These are phyloP conservation scores for Crocidura indochinensis DNA, from an alignment of 2,797 vertebrate genomes.

Conservation along the genomic window DNA sequence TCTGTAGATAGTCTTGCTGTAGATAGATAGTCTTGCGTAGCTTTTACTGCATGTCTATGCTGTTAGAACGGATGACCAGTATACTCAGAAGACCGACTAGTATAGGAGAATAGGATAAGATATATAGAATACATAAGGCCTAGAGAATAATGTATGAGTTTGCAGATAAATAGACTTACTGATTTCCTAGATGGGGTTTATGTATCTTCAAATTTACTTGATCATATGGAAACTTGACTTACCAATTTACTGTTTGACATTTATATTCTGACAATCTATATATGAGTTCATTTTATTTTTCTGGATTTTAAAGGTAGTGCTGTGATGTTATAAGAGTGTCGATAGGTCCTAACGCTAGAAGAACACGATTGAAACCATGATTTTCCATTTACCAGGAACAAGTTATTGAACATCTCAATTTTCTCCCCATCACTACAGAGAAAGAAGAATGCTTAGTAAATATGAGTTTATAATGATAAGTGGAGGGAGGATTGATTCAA, in stretches of 20 bases:
- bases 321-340: slow-evolving; percentile 30
- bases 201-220: slow-evolving; percentile 29
- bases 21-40: no score
- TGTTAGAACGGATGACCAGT: not conserved
- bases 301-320: slow-evolving; percentile 33
- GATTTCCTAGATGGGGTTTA: slow-evolving; percentile 13
- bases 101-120: slow-evolving; percentile 11
- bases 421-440: not conserved
- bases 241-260: not conserved
- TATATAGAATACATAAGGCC: not conserved
- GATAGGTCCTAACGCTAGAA: slow-evolving; percentile 1
- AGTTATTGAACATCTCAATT: slow-evolving; percentile 22
- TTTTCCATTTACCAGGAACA: not conserved
- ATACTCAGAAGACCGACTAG: slow-evolving; percentile 24
- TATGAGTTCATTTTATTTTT: slow-evolving; percentile 35
- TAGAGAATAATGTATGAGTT: not conserved
- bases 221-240: slow-evolving; percentile 55
- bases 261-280: not conserved
- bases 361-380: slow-evolving; percentile 34
- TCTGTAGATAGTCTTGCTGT: not conserved
- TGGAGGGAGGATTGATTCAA: not conserved
- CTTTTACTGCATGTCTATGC: not conserved
- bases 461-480: slow-evolving; percentile 1
- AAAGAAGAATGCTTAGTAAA: slow-evolving; percentile 25
- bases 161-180: not conserved